These are phyloP conservation scores for Apoda limacodes DNA, from an alignment of 2,888 invertebrate genomes.

Conservation along the genomic window DNA sequence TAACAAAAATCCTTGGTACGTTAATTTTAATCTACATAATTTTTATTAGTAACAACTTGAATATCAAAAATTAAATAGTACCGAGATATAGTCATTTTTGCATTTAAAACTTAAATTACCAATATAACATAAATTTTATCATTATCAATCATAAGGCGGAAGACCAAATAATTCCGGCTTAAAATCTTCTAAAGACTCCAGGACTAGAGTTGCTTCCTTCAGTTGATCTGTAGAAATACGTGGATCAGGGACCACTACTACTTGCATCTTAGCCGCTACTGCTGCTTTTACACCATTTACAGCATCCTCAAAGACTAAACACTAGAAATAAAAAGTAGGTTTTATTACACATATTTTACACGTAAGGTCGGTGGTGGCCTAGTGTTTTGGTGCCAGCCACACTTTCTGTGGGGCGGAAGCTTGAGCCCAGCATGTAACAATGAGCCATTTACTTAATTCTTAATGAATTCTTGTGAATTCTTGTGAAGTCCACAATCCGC, in stretches of 20 bases:
- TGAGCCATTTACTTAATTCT: too few relatives aligned
- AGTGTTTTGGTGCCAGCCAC: too few relatives aligned
- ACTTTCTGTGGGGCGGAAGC: too few relatives aligned
- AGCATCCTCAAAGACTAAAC: constrained; percentile 92
- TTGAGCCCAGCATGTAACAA: too few relatives aligned
- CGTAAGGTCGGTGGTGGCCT: too few relatives aligned
- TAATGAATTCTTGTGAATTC: too few relatives aligned
- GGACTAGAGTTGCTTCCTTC: constrained; percentile 72
- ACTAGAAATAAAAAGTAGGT: constrained; percentile 63
- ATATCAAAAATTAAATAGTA: not conserved
- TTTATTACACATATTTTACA: too few relatives aligned
- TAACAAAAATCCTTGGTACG: too few relatives aligned
- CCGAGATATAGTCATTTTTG: too few relatives aligned
- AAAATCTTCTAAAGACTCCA: constrained; percentile 82
- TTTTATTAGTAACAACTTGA: too few relatives aligned
- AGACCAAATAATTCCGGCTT: constrained; percentile 86
- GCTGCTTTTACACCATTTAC: constrained; percentile 88
- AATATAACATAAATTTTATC: not conserved
- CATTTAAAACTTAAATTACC: not conserved
- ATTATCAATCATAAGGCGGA: constrained; percentile 52
- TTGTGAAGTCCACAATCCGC: too few relatives aligned
- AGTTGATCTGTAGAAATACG: constrained; percentile 35
- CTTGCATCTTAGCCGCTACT: constrained; percentile 85
- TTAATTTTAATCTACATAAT: too few relatives aligned
- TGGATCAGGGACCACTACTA: constrained; percentile 81